Conservation (phyloP, 1,140 invertebrate genomes). For the Rhizoglyphus robini region DNA sequence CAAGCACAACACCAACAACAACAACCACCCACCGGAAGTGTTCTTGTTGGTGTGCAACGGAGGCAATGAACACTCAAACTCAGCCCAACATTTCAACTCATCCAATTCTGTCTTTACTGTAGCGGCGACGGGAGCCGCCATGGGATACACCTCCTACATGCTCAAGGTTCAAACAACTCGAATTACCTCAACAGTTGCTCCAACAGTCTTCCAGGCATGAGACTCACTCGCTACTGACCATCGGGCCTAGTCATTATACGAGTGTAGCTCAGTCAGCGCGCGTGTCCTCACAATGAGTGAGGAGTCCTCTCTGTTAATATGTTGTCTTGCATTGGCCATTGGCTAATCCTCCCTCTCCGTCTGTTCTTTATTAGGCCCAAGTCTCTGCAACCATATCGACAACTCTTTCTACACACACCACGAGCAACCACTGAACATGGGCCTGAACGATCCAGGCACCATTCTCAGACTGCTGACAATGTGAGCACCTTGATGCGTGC, state of each 20-base stretch:
- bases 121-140: constrained; percentile 3
- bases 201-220: not conserved
- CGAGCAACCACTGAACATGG: constrained; percentile 30
- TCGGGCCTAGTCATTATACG: too few species aligned
- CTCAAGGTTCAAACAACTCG: constrained; percentile 13
- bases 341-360: too few species aligned
- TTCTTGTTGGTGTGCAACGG: constrained; percentile 1
- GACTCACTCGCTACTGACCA: not conserved
- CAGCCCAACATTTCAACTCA: not conserved
- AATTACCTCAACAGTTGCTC: not conserved
- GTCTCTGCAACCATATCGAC: not conserved
- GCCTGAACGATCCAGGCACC: constrained; percentile 28
- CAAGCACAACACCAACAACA: constrained; percentile 31
- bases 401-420: not conserved
- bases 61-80: not conserved
- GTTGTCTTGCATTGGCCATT: too few species aligned
- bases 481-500: constrained; percentile 46
- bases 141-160: not conserved
- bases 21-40: constrained; percentile 30
- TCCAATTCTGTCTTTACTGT: not conserved
- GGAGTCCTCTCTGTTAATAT: too few species aligned
- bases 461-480: constrained; percentile 40
- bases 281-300: too few species aligned
- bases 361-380: not conserved
- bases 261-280: too few species aligned